Evolutionary conservation across 2,113 vertebrate genomes (phyloP).

Genomic region (Willisornis vidua): DNA sequence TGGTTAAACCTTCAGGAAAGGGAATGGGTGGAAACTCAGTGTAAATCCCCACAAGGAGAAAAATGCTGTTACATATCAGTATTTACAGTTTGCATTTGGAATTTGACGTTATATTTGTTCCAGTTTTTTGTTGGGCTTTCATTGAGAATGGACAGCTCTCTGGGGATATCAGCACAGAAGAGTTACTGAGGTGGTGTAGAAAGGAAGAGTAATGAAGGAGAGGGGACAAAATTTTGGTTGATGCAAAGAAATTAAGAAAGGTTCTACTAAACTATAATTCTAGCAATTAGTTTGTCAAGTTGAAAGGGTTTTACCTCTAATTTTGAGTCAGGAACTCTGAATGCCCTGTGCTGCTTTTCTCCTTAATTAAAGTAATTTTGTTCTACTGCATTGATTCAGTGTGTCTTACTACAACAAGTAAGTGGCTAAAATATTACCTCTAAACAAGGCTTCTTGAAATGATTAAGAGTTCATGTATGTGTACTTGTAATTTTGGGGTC

Average conservation of each 20-base stretch:
- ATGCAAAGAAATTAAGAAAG: neutral
- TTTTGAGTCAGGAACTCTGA: neutral
- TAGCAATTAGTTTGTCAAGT: neutral
- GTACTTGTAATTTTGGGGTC: neutral
- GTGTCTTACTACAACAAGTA: neutral
- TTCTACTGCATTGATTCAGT: neutral
- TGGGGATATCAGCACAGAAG: neutral
- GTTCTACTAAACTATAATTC: neutral
- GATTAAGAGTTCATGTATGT: neutral
- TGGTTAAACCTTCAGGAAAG: neutral
- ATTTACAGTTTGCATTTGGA: neutral
- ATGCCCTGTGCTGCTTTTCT: neutral
- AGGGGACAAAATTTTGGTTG: neutral
- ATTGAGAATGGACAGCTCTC: neutral
- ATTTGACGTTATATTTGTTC: rapidly evolving
- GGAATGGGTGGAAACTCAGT: neutral
- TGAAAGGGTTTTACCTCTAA: neutral
- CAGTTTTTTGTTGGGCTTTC: neutral
- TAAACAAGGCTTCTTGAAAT: neutral
- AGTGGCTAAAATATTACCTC: neutral
- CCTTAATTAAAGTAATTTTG: neutral
- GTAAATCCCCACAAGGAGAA: neutral
- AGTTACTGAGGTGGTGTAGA: neutral
- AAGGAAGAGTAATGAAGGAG: neutral
- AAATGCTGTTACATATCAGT: neutral